Evolutionary conservation across 2,888 invertebrate species (phyloP), one percentile per base, ranked within the genome.

Genomic region (Eristalinus sepulchralis): DNA sequence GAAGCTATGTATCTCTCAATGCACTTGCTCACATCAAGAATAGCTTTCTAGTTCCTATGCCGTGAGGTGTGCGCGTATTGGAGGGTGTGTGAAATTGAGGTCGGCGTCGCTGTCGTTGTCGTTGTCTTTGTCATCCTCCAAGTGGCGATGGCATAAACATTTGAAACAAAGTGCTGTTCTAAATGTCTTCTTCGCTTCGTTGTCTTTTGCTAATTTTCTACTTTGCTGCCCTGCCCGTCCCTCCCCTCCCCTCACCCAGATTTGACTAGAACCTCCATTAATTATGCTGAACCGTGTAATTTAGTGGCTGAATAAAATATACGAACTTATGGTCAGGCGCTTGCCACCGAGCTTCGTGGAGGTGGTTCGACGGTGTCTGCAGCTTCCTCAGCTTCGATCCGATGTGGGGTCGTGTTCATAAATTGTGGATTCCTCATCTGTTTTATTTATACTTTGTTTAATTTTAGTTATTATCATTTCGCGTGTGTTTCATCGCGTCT

Each of bases 221-320:
- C 8, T 17, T 22, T 8, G n/a, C n/a, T n/a, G n/a, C n/a, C n/a
- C n/a, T 13, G 4, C 24, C 5, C 20, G n/a, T 27, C 59, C 60
- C 31, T 9, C 36, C 31, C 22, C 20, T 53, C 63, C 2, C 73
- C 47, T 76, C 79, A 22, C 27, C 53, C 3, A 60, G n/a, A n/a
- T 8, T 3, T 57, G 55, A 53, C 81, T 13, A 20, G 22, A 64
- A 20, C 36, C 22, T 33, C 27, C 76, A 82, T 85, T 77, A 85
- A 85, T 85, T 77, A 82, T 78, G 77, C 55, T 82, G 64, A 64
- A 63, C 77, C 67, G 39, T 72, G 82, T 82, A 82, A 77, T 82
- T 82, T 85, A 68, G 63, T 81, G 77, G 55, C 82, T 62, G 73
- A 73, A 85, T 85, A 73, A 73, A 82, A 77, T 67, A 59, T 57